Percentiles rank a stretch among this genome's conserved stretches.
Evolutionary conservation across 1,140 invertebrate species (phyloP).

Genomic region (Berghia stephanieae): DNA sequence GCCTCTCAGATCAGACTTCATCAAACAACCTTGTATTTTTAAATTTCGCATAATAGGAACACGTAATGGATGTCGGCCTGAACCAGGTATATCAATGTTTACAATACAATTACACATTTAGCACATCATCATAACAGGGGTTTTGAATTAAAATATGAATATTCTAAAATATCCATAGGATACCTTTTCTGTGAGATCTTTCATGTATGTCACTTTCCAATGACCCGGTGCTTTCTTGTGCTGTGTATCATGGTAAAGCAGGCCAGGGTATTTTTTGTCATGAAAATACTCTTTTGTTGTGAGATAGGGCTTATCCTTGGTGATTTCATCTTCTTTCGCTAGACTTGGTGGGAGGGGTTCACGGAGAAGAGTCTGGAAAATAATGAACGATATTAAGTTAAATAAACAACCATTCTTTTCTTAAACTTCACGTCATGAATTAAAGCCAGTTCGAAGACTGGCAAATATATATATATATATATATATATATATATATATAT

Average conservation of each 20-base stretch:
- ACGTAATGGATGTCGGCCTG: no score
- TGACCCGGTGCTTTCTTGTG: constrained; percentile 63
- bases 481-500: not conserved
- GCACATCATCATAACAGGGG: no score
- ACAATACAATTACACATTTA: no score
- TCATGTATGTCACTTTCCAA: constrained; percentile 65
- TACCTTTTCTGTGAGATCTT: constrained; percentile 66
- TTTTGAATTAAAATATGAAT: not conserved
- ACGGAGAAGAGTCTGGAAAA: constrained; percentile 52
- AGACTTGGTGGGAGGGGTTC: constrained; percentile 63
- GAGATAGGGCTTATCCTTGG: constrained; percentile 55
- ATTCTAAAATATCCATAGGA: not conserved
- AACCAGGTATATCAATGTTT: not conserved
- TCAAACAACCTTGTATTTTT: no score
- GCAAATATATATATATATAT: not conserved
- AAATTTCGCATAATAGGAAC: no score
- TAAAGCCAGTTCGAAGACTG: not conserved
- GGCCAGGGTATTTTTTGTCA: constrained; percentile 62
- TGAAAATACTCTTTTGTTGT: constrained; percentile 63
- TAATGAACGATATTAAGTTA: constrained; percentile 1
- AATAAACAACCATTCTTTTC: not conserved
- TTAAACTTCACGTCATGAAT: no score
- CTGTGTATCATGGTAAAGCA: constrained; percentile 51
- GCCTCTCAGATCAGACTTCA: no score
- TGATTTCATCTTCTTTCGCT: constrained; percentile 60